Conservation (phyloP, 2,113 vertebrate genomes). For the Ardeotis arabs region DNA sequence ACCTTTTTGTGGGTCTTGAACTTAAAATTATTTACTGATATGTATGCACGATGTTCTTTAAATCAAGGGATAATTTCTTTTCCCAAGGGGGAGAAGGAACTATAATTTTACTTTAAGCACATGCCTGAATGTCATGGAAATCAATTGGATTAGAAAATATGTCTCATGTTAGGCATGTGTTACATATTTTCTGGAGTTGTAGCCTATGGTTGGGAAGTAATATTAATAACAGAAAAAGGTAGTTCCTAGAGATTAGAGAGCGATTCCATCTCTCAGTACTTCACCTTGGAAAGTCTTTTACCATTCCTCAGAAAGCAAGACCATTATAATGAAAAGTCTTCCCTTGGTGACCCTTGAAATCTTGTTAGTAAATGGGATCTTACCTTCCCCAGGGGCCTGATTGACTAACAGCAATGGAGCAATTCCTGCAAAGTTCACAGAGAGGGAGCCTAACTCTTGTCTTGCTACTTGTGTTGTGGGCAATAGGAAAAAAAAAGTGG, state of each 20-base stretch:
- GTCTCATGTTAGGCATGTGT: not conserved
- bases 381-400: constrained; percentile 2
- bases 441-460: not conserved
- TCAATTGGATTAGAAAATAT: constrained; percentile 25
- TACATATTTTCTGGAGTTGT: not conserved
- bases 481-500: not conserved
- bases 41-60: not conserved
- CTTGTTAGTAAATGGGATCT: constrained; percentile 54
- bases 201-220: not conserved
- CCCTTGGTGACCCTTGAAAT: constrained; percentile 34
- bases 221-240: constrained; percentile 40
- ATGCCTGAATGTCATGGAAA: not conserved
- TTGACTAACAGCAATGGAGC: not conserved
- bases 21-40: not conserved
- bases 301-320: constrained; percentile 31
- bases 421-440: not conserved
- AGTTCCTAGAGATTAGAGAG: constrained; percentile 22
- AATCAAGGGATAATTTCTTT: not conserved
- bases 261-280: constrained; percentile 40
- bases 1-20: not conserved
- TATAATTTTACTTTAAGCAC: not conserved
- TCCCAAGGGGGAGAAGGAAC: not conserved
- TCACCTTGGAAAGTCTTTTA: constrained; percentile 58
- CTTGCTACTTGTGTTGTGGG: not conserved
- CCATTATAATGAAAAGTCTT: constrained; percentile 55